Evolutionary conservation across 2,797 vertebrate species (phyloP).

Genomic region (Rhinella marina): DNA sequence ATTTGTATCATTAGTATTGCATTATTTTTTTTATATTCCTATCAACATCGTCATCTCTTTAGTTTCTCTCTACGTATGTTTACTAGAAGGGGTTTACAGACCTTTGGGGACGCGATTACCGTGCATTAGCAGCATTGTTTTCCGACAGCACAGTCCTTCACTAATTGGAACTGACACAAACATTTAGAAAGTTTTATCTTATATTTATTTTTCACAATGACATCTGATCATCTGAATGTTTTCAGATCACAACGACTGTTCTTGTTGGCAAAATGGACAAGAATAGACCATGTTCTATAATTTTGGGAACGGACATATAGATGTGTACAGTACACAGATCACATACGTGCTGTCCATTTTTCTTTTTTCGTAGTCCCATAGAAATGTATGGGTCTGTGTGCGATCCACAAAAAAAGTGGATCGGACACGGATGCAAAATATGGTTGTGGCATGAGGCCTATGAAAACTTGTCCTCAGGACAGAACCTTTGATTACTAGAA

Average conservation of each 20-base stretch:
- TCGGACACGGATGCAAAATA: no score
- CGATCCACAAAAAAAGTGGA: no score
- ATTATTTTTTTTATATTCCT: no score
- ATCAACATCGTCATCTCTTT: background rate
- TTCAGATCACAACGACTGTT: background rate
- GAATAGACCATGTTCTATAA: no score
- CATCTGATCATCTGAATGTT: background rate
- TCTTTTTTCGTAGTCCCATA: no score
- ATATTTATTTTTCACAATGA: background rate
- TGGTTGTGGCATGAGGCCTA: no score
- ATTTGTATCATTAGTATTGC: no score
- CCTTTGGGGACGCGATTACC: background rate
- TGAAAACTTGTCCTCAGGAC: background rate
- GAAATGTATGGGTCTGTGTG: no score
- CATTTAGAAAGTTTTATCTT: background rate
- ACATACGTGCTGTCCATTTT: no score
- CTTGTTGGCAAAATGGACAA: no score
- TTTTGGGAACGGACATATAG: no score
- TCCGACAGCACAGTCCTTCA: background rate
- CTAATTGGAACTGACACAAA: background rate
- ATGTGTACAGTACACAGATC: no score
- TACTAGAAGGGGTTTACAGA: background rate
- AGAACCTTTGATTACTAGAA: background rate
- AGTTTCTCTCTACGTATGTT: background rate
- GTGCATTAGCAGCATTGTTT: background rate